Evolutionary conservation across 2,113 vertebrate species (phyloP).

Genomic region (Haliaeetus leucogaster): DNA sequence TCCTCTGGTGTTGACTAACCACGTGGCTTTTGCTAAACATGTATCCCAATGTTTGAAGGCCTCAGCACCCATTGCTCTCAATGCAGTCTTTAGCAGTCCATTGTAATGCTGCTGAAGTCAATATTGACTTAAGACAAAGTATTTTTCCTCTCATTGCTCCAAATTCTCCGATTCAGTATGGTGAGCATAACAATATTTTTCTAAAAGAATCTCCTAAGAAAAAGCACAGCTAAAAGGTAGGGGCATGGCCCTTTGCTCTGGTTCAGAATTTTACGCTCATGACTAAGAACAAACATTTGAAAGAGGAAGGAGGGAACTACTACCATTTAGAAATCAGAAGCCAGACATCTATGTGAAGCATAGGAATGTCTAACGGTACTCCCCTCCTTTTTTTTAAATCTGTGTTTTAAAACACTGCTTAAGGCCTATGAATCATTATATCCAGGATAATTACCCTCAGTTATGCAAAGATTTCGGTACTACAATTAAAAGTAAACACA

Average conservation of each 20-base stretch:
- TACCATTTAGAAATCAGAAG: neutral
- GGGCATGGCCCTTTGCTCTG: neutral
- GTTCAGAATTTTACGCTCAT: neutral
- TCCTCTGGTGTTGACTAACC: too few species aligned
- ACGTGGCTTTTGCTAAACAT: too few species aligned
- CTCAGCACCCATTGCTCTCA: too few species aligned
- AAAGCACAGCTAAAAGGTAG: neutral
- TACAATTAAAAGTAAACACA: constrained; percentile 38
- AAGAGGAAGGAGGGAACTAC: neutral
- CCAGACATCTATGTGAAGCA: neutral
- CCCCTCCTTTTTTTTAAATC: neutral
- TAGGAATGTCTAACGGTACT: neutral
- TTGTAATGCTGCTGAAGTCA: neutral
- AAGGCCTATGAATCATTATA: neutral
- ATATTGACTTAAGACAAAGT: neutral
- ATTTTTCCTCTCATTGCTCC: neutral
- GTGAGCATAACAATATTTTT: neutral
- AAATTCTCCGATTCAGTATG: neutral
- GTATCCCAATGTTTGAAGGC: too few species aligned
- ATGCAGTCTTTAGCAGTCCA: too few species aligned
- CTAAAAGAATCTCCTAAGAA: neutral
- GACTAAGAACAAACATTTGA: neutral
- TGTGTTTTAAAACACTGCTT: neutral
- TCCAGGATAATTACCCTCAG: neutral
- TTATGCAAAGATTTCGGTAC: constrained; percentile 45